Evolutionary conservation across 2,113 vertebrate genomes (phyloP), one percentile per base, ranked within the genome.

Genomic region (Pimephales promelas): DNA sequence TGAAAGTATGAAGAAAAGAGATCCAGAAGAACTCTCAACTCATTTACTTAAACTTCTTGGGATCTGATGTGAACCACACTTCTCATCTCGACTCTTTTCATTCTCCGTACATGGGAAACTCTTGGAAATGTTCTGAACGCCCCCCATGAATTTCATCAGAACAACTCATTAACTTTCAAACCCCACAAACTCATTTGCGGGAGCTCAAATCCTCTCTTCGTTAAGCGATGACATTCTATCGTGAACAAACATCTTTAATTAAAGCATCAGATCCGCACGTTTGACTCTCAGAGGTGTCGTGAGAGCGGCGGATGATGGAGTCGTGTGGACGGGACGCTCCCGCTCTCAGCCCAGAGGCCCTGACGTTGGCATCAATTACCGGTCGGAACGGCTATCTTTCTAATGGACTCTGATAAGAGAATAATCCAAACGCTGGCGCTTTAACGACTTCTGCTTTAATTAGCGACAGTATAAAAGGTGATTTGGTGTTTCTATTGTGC

Each of bases 221-320:
- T 91, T 94, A 93, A 90, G 83, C 28, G 20, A 75, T 87, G 90
- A 89, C 86, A 88, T 89, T 76, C 83, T 93, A 93, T 95, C 94
- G 85, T 86, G 89, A 90, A 91, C 91, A 91, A 94, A 91, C 93
- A 94, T 94, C 93, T 94, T 93, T 94, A 94, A 95, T 95, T 94
- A 95, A 88, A 93, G 92, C 91, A 85, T 92, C 91, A 93, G 91
- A 94, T 93, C 90, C 88, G 68, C 47, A 31, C 40, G 56, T 88
- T 89, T 87, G 87, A 92, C 56, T 76, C 10, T 59, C 56, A 14
- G 59, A 82, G 57, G 77, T 54, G 56, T 5, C 13, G 31, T 52
- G 47, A 78, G 72, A 70, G 47, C 1, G 40, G 56, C 34, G 24
- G 54, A 54, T 70, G 74, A 68, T 40, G 87, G 87, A 82, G 68